phyloP scores from a whole-genome alignment of 2,888 invertebrate genomes.

The Drosophila dives region DNA sequence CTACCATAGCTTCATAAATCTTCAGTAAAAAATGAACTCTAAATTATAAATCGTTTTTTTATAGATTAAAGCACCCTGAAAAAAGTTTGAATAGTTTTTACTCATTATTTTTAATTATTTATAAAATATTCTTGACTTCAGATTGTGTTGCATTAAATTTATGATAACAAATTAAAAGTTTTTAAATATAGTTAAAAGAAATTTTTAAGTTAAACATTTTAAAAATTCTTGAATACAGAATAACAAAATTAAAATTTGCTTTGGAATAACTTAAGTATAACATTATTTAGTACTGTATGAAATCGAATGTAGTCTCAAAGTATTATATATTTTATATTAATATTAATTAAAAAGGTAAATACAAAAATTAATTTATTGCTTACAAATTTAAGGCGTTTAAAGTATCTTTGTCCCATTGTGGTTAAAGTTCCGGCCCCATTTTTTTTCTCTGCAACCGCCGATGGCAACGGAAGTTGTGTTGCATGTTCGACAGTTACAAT shows the following conservation, averaged over 20 bases:
- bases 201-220: neutral
- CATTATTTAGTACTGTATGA: neutral
- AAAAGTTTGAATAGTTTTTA: neutral
- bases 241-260: no score
- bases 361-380: fast-evolving
- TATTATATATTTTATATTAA: no score
- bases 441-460: constrained; percentile 6
- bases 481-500: constrained; percentile 34
- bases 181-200: neutral
- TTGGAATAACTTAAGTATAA: neutral
- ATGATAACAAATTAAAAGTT: neutral
- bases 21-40: neutral
- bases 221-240: neutral
- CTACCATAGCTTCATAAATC: neutral
- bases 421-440: neutral
- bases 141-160: neutral
- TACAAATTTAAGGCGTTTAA: no score
- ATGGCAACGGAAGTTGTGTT: constrained; percentile 48
- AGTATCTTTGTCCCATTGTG: constrained; percentile 13
- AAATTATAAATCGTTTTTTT: neutral
- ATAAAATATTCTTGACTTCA: neutral
- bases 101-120: neutral
- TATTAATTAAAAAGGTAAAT: neutral
- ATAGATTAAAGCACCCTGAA: neutral
- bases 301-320: neutral